Percentiles rank a stretch among this genome's conserved stretches.
phyloP scores from a whole-genome alignment of 2,888 invertebrate genomes.

The Drosophila rubida region DNA sequence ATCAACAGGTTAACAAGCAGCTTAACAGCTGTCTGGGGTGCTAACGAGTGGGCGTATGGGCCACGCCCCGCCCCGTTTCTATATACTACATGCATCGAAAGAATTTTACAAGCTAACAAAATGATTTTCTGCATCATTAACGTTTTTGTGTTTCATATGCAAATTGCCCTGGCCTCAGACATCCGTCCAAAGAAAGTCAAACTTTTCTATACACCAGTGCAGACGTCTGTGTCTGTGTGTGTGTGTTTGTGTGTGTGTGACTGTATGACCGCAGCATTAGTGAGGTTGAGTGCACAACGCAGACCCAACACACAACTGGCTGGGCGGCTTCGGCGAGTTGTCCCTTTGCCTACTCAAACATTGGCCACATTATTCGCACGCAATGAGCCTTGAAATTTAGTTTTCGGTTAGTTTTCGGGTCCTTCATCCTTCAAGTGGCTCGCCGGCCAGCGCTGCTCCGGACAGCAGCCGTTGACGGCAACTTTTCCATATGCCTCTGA shows the following conservation, averaged over 20 bases:
- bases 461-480: conserved; percentile 48
- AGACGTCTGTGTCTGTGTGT: conserved; percentile 1
- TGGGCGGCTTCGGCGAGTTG: conserved; percentile 21
- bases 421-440: conserved; percentile 57
- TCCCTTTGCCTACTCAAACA: conserved; percentile 32
- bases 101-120: conserved; percentile 80
- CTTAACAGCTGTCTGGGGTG: conserved; percentile 48
- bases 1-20: conserved; percentile 79
- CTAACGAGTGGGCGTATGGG: conserved; percentile 42
- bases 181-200: conserved; percentile 73
- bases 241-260: conserved; percentile 21
- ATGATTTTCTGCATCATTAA: conserved; percentile 80
- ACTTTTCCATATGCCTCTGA: conserved; percentile 70
- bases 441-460: conserved; percentile 40
- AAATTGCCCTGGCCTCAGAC: conserved; percentile 61
- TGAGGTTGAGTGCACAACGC: conserved; percentile 74
- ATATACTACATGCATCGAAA: conserved; percentile 37
- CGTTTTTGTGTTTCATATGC: conserved; percentile 80
- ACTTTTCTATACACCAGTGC: conserved; percentile 57
- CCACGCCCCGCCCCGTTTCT: conserved; percentile 62
- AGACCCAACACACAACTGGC: conserved; percentile 22
- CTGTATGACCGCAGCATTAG: conserved; percentile 71
- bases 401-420: conserved; percentile 75
- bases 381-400: conserved; percentile 81
- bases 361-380: conserved; percentile 80